Evolutionary conservation across 2,888 invertebrate species (phyloP), one percentile per base, ranked within the genome.

Genomic region (Danaus chrysippus): DNA sequence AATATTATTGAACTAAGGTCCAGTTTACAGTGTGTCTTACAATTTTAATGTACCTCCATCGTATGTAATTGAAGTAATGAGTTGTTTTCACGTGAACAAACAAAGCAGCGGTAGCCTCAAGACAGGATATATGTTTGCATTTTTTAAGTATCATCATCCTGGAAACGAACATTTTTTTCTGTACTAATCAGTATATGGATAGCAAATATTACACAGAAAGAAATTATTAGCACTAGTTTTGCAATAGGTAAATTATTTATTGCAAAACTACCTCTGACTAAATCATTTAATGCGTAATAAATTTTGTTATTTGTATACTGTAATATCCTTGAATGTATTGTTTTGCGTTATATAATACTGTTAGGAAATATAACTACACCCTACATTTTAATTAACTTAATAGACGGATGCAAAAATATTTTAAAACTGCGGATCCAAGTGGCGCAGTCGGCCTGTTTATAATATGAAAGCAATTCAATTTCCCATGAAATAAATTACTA

Each of bases 71-170:
- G 43, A 54, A 59, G 66, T 58, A 62, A 65, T 64, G 52, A 41
- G 53, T 58, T 41, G 55, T 66, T 71, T 73, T 73, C 79, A 81
- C 76, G 76, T 82, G 79, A 77, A 76, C 76, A 77, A 81, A 84
- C 77, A 73, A 67, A 73, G 72, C 76, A 69, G 73, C 72, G 69
- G 66, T 68, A 60, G 54, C 57, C 23, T 44, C 54, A 65, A 74
- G 71, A 70, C 72, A 34, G 72, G 72, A 75, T 73, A 68, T 66
- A 67, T 80, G 77, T 82, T 82, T 84, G 83, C 78, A 76, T 79
- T 81, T 64, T 61, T 77, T 78, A 72, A 73, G 74, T 78, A 76
- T 73, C 71, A 72, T 71, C 71, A 71, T 75, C 75, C 73, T 67
- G 71, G 70, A 73, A 71, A 74, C 68, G 71, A 76, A 73, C 74